Conservation (phyloP, 2,113 vertebrate genomes). For the Cochlearius cochlearius region DNA sequence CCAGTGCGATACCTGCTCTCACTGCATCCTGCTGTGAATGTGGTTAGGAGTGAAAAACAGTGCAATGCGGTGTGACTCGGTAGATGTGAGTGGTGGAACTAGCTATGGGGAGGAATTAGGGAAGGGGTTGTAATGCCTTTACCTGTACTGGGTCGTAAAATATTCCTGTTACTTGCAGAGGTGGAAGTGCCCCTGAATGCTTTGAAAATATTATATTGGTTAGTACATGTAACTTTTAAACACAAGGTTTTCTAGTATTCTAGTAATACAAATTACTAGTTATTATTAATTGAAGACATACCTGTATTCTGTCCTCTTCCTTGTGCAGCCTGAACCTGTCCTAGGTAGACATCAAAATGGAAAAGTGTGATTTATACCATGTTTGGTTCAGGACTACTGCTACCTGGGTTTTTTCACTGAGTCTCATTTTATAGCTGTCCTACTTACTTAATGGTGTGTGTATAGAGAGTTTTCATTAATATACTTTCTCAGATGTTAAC, state of each 20-base stretch:
- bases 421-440: not conserved
- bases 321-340: conserved; percentile 79
- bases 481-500: not conserved
- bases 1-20: not conserved
- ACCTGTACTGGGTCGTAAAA: conserved; percentile 76
- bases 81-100: not conserved
- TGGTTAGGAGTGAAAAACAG: not conserved
- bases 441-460: not conserved
- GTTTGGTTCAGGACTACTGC: not conserved
- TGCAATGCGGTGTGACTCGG: not conserved
- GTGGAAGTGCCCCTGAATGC: conserved; percentile 77
- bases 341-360: conserved; percentile 69
- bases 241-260: not conserved
- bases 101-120: not conserved
- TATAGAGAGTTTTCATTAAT: not conserved
- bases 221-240: conserved; percentile 11
- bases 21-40: not conserved
- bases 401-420: not conserved
- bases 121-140: conserved; percentile 43
- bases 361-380: not conserved
- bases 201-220: conserved; percentile 77
- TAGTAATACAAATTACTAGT: not conserved
- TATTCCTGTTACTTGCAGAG: conserved; percentile 75
- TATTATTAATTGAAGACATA: conserved; percentile 55
- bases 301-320: conserved; percentile 79